Conservation (phyloP, 2,113 vertebrate genomes). For the Promerops cafer region DNA sequence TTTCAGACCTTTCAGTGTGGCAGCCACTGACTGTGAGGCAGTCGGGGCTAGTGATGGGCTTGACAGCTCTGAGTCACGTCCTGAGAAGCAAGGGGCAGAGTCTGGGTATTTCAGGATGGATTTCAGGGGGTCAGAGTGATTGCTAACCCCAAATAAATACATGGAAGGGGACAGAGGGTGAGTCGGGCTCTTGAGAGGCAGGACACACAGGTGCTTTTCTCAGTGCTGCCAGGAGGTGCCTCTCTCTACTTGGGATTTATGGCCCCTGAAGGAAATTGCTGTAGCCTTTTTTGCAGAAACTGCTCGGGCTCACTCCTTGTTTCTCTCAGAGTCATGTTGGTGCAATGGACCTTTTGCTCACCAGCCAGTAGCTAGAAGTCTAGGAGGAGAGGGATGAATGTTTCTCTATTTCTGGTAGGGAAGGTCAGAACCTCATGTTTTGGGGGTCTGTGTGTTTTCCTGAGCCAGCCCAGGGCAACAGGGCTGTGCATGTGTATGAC, state of each 20-base stretch:
- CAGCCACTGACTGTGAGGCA: background rate
- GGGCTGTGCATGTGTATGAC: background rate
- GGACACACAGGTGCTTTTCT: conserved; percentile 51
- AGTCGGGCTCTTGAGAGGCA: background rate
- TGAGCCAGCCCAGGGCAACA: background rate
- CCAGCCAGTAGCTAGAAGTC: background rate
- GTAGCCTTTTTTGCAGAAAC: background rate
- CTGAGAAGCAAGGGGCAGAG: background rate
- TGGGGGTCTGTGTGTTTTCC: background rate
- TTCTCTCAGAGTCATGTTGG: background rate
- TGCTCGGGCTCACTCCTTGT: rapidly evolving
- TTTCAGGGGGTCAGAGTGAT: background rate
- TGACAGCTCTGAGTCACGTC: background rate
- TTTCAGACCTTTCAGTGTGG: background rate
- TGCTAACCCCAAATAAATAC: background rate
- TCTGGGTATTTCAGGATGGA: background rate
- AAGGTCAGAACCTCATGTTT: background rate
- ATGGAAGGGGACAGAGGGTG: background rate
- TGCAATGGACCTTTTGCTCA: background rate
- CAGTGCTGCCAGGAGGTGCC: conserved; percentile 61
- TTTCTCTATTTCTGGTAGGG: background rate
- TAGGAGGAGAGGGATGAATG: background rate
- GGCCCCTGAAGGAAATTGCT: background rate
- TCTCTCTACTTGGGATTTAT: conserved; percentile 62
- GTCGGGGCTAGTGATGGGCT: rapidly evolving